Conservation (phyloP, 2,888 invertebrate species). For the Andrena camellia region DNA sequence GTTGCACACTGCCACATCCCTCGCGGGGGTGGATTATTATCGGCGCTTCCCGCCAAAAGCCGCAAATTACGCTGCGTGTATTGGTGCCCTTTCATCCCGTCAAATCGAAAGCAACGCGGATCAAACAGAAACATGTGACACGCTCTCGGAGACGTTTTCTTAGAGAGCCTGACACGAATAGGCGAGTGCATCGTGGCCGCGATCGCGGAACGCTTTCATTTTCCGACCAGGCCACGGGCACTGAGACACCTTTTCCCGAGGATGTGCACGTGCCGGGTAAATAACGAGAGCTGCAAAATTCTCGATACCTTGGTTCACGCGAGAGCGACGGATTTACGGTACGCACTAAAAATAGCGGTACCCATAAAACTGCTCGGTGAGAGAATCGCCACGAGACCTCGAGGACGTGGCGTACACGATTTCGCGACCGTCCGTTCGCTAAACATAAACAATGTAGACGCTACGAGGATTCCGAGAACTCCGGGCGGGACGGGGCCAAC, state of each 20-base stretch:
- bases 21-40: slow-evolving; percentile 27
- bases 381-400: slow-evolving; percentile 64
- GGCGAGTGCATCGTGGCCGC: neutral
- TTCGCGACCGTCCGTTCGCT: slow-evolving; percentile 33
- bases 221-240: neutral
- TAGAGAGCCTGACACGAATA: slow-evolving; percentile 7
- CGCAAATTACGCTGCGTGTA: neutral
- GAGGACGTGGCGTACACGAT: slow-evolving; percentile 50
- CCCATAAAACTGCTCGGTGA: slow-evolving; percentile 72
- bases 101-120: neutral
- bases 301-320: slow-evolving; percentile 55
- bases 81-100: neutral
- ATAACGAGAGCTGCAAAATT: slow-evolving; percentile 54
- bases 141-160: neutral
- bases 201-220: slow-evolving; percentile 10
- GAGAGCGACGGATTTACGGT: slow-evolving; percentile 66
- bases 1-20: slow-evolving; percentile 29
- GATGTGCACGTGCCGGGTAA: slow-evolving; percentile 35
- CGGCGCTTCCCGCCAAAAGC: slow-evolving; percentile 55
- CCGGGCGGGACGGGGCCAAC: neutral
- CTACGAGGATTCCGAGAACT: neutral
- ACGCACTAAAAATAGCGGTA: slow-evolving; percentile 74
- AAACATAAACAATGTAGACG: slow-evolving; percentile 47
- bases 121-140: neutral
- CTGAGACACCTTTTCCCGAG: neutral